A percentile compares a stretch with the other conserved stretches of the same genome.
Conservation (phyloP, 2,888 invertebrate genomes). For the Scaptomyza parva region DNA sequence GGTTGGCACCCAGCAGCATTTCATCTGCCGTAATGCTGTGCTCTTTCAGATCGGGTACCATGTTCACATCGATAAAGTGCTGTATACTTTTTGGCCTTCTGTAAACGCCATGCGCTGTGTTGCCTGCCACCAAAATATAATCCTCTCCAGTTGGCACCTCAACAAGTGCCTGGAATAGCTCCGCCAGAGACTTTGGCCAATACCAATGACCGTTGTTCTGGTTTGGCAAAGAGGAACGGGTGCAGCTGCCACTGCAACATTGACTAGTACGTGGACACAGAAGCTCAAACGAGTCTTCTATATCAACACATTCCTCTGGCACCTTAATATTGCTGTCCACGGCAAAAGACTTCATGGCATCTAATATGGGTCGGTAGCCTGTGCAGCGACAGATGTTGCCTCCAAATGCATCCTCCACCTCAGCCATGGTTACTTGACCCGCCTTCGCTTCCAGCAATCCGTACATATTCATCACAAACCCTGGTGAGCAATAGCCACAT, state of each 20-base stretch:
- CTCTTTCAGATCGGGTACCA: constrained; percentile 86
- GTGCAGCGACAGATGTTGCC: constrained; percentile 93
- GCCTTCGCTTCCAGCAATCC: constrained; percentile 86
- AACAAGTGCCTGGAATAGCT: constrained; percentile 82
- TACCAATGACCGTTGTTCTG: constrained; percentile 66
- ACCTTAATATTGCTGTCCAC: constrained; percentile 86
- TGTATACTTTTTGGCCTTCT: constrained; percentile 79
- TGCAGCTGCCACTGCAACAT: constrained; percentile 81
- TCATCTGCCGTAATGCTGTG: constrained; percentile 80
- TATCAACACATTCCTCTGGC: constrained; percentile 85
- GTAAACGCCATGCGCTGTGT: constrained; percentile 90
- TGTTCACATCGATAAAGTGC: constrained; percentile 88
- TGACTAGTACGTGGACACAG: constrained; percentile 76
- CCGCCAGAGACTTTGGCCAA: constrained; percentile 72
- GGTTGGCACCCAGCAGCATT: constrained; percentile 81
- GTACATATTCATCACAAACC: constrained; percentile 91
- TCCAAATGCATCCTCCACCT: constrained; percentile 91
- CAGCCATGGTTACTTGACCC: constrained; percentile 86
- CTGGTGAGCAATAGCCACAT: constrained; percentile 92
- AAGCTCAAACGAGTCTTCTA: constrained; percentile 80
- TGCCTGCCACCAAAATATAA: constrained; percentile 91
- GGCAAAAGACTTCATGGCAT: constrained; percentile 91
- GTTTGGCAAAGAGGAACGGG: constrained; percentile 10
- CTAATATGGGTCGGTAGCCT: constrained; percentile 91
- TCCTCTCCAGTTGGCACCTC: constrained; percentile 72